These are phyloP conservation scores for Petroica traversi DNA, from an alignment of 2,113 vertebrate species.

Conservation along the genomic window DNA sequence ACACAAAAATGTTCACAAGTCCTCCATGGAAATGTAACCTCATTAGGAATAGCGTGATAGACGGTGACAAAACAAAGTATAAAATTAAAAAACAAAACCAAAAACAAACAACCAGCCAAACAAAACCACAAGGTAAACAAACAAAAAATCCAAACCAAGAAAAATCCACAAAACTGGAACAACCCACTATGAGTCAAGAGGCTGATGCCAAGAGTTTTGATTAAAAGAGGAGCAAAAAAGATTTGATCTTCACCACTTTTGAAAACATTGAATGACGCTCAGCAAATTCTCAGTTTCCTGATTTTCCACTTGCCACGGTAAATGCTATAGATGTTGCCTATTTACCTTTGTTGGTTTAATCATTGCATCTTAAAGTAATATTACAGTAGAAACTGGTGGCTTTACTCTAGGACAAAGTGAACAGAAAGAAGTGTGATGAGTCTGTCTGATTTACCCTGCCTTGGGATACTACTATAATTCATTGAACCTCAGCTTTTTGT, in stretches of 20 bases:
- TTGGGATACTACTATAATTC: neutral
- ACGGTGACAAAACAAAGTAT: neutral
- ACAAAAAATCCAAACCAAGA: neutral
- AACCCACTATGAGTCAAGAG: neutral
- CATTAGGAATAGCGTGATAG: neutral
- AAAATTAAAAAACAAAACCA: fast-evolving
- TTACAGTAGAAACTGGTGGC: neutral
- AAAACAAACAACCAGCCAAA: fast-evolving
- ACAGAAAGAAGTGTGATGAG: neutral
- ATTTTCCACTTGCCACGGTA: neutral
- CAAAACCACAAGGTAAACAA: neutral
- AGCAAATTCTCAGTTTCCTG: neutral
- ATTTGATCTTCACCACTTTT: neutral
- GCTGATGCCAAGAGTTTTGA: neutral
- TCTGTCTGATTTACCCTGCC: neutral
- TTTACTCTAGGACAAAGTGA: neutral
- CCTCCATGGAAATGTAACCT: neutral
- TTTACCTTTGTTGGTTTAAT: neutral
- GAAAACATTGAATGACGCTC: neutral
- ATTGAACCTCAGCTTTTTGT: neutral
- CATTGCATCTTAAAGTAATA: neutral
- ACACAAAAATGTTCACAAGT: neutral
- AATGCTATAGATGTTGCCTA: neutral
- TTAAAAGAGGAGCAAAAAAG: neutral
- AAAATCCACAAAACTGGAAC: neutral